These are phyloP conservation scores for Ricordea florida DNA, from an alignment of 92 coral and sea anemone species.

Conservation along the genomic window DNA sequence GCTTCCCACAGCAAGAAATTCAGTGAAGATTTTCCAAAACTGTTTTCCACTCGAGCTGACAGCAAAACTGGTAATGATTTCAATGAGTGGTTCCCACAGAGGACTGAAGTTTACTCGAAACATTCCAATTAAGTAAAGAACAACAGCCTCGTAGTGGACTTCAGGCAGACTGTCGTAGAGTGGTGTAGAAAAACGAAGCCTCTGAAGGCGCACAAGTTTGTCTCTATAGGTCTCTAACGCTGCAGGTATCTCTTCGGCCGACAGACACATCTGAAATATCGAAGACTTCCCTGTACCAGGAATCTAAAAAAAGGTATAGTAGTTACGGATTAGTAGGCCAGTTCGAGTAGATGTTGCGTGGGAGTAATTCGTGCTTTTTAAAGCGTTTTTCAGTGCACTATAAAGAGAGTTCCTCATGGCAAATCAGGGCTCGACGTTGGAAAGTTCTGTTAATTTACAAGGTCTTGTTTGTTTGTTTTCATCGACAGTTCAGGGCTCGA, in stretches of 20 bases:
- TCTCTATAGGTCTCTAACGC: conserved; percentile 80
- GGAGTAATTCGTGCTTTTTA: no score
- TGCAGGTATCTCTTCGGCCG: conserved; percentile 75
- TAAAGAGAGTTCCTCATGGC: no score
- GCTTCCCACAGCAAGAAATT: conserved; percentile 61
- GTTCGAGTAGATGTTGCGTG: no score
- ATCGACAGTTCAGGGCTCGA: no score
- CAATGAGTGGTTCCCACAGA: conserved; percentile 84
- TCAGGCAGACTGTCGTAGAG: conserved; percentile 58
- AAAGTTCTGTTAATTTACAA: no score
- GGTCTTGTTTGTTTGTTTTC: no score
- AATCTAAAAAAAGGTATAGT: conserved; percentile 1
- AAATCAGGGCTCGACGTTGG: no score
- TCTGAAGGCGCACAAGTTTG: conserved; percentile 79
- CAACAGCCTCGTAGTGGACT: conserved; percentile 55
- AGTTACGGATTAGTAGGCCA: no score
- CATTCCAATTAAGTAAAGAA: conserved; percentile 75
- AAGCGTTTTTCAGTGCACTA: no score
- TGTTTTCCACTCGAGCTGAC: conserved; percentile 57
- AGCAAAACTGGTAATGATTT: conserved; percentile 70
- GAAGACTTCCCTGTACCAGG: conserved; percentile 11
- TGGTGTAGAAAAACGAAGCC: conserved; percentile 64
- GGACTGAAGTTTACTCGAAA: conserved; percentile 86
- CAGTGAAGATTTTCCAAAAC: conserved; percentile 80
- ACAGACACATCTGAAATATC: conserved; percentile 73